Evolutionary conservation across 2,113 vertebrate genomes (phyloP), one percentile per base, ranked within the genome.

Genomic region (Opisthocomus hoazin): DNA sequence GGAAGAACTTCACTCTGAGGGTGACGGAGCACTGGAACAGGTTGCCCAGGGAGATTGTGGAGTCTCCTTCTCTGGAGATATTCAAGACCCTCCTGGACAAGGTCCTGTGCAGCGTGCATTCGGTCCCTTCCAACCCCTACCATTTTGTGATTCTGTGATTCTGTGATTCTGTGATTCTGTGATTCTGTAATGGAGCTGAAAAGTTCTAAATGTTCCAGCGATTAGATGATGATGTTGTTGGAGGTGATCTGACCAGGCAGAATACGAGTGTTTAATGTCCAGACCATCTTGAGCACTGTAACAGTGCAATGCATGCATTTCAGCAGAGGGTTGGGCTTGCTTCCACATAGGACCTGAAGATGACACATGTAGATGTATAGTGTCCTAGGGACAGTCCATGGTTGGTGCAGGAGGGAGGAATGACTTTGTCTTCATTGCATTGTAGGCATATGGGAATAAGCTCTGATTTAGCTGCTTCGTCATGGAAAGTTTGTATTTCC

Each of bases 321-420:
- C 27, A 65, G 3, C 9, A 73, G 36, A 46, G 8, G 11, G 3
- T 2, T 57, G 27, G 20, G 3, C 32, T 92, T 82, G 5, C 36
- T 88, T 76, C 32, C 50, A 32, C 10, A 6, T 3, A 11, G 36
- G 34, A 51, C 34, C 29, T 73, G 46, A 61, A 45, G 29, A 71
- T 39, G 34, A 16, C 11, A 53, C 37, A 57, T 20, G 26, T 2
- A 57, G 26, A 32, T n/a, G 9, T 12, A n/a, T 0, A 1, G 2
- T n/a, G 11, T 61, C n/a, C 32, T 46, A 63, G 11, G 34, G 7
- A 26, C 1, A 2, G 27, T 66, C 12, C 6, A 1, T 17, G 37
- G 16, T 13, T 75, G 66, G 5, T 14, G 9, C 22, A 58, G 29
- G 20, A 84, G 30, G 6, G 3, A 77, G 18, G 12, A 80, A 77